Base-by-base conservation (phyloP, 2,113 vertebrate genomes). In the Leptobrachium ailaonicum region DNA sequence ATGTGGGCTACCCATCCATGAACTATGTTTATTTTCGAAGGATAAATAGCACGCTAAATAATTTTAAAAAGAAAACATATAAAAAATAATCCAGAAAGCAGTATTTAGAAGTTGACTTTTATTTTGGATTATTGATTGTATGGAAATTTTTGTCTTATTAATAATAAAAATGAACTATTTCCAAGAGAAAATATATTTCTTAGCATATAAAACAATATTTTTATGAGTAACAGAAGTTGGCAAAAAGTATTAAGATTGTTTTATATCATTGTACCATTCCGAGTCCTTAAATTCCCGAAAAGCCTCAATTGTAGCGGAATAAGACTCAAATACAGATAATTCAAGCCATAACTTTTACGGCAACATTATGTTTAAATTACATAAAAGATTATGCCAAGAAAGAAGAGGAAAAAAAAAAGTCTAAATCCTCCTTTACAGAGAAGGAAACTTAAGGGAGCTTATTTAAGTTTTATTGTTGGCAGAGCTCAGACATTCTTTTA, bases 311-410 rank as follows among this genome's bases (percentile, higher is more conserved):
- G 20, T 64, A 64, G n/a, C 32, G 2, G 20, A 64, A 64, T 10
- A 32, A 20, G 62, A 64, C 67, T 62, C 87, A 54, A 85, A 86
- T 82, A 81, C 45, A 85, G 75, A 43, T 82, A 86, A 80, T 71
- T 53, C 11, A 58, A 77, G 47, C 79, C 84, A 84, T 9, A 73
- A 86, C 88, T 67, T 84, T 82, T 54, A 50, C 0, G 0, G 69
- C 67, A 71, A 87, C 87, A 85, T 42, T 20, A 68, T 5, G 54
- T 74, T 81, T 0, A 81, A 40, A 10, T 58, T 68, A 79, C 13
- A 79, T 64, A 69, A 83, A 81, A 86, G 74, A 2, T 76, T 41
- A 82, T 83, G 42, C 53, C n/a, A 70, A 83, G 20, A 32, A 32
- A 32, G 20, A 32, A 32, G 20, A 32, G 20, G 20, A 82, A 60